phyloP scores from a whole-genome alignment of 1,140 invertebrate species.

The Pachyrhynchus sulphureomaculatus region DNA sequence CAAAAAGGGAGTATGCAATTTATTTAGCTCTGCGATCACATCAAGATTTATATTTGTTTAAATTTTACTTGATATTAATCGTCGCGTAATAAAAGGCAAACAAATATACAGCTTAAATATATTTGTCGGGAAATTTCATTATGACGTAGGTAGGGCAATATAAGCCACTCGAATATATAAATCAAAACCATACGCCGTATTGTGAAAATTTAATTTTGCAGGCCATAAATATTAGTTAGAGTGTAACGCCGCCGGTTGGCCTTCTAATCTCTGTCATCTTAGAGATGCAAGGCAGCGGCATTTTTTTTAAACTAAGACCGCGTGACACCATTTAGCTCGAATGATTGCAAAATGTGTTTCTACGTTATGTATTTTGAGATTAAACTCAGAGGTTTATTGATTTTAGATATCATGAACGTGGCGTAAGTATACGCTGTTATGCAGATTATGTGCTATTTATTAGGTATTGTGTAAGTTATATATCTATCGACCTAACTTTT shows the following conservation, averaged over 20 bases:
- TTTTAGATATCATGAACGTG: slow-evolving; percentile 11
- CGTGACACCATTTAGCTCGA: background rate
- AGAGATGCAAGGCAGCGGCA: background rate
- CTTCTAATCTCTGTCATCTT: background rate
- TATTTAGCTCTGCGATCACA: too few relatives aligned
- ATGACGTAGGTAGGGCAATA: background rate
- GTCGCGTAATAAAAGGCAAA: too few relatives aligned
- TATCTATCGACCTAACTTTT: background rate
- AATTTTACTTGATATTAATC: too few relatives aligned
- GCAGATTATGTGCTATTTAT: slow-evolving; percentile 9
- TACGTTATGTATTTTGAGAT: background rate
- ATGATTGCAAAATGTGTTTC: background rate
- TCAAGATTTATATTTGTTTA: too few relatives aligned
- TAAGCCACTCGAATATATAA: slow-evolving; percentile 28
- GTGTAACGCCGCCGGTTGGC: background rate
- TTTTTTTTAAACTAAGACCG: background rate
- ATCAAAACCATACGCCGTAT: slow-evolving; percentile 20
- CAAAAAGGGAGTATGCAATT: too few relatives aligned
- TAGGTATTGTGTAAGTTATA: background rate
- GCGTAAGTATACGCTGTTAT: background rate
- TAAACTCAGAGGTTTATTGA: slow-evolving; percentile 1
- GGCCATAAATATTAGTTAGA: slow-evolving; percentile 28
- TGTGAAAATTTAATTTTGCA: slow-evolving; percentile 31
- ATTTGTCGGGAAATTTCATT: slow-evolving; percentile 22
- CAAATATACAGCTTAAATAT: slow-evolving; percentile 7